A percentile compares a stretch with the other conserved stretches of the same genome.
Evolutionary conservation across 2,113 vertebrate species (phyloP).

Genomic region (Xiphias gladius): DNA sequence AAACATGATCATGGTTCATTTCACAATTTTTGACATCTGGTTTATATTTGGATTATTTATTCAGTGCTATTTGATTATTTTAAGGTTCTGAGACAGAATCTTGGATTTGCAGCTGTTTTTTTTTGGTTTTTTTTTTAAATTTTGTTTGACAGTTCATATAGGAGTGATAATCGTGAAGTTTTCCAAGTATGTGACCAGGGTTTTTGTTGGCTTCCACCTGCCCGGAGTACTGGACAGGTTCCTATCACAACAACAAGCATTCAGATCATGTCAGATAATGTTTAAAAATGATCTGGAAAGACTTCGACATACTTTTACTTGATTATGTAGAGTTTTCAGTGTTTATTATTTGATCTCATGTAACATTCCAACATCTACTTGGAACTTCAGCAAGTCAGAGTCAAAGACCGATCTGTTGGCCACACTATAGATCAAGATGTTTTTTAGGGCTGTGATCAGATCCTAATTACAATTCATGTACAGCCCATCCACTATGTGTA

Average conservation of each 20-base stretch:
- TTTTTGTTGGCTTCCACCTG: slow-evolving; percentile 15
- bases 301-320: neutral
- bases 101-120: slow-evolving; percentile 23
- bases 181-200: slow-evolving; percentile 13
- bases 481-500: slow-evolving; percentile 44
- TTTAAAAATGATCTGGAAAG: slow-evolving; percentile 3
- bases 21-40: slow-evolving; percentile 12
- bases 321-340: neutral
- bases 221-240: neutral
- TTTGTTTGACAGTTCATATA: slow-evolving; percentile 23
- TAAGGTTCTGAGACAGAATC: neutral
- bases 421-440: slow-evolving; percentile 11
- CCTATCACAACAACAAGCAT: slow-evolving; percentile 20
- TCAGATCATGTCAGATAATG: slow-evolving; percentile 5
- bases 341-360: neutral
- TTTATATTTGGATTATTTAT: slow-evolving; percentile 20
- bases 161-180: neutral
- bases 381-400: neutral
- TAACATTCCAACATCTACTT: neutral
- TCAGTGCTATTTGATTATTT: neutral
- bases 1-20: slow-evolving; percentile 1
- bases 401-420: slow-evolving; percentile 9
- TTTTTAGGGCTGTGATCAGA: slow-evolving; percentile 21
- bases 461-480: slow-evolving; percentile 46
- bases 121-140: too few species aligned